A percentile compares a stretch with the other conserved stretches of the same genome.
These are phyloP conservation scores for Pammene aurita DNA, from an alignment of 2,888 invertebrate genomes.

Conservation along the genomic window DNA sequence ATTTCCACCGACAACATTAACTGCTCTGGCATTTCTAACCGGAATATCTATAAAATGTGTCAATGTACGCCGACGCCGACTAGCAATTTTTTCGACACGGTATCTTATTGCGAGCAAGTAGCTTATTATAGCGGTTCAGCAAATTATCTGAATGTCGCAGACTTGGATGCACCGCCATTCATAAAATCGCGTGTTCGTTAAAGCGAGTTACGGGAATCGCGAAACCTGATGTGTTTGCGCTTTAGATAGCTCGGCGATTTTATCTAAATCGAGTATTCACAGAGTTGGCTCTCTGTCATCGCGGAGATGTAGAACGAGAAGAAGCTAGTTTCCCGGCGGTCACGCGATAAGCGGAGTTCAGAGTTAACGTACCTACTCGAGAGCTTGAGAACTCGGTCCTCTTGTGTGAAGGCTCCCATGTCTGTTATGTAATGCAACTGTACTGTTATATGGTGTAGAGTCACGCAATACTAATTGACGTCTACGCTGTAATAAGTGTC, in stretches of 20 bases:
- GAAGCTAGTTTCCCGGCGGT: slow-evolving; percentile 24
- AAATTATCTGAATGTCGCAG: slow-evolving; percentile 45
- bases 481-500: slow-evolving; percentile 42
- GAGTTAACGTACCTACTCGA: slow-evolving; percentile 29
- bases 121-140: slow-evolving; percentile 39
- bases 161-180: slow-evolving; percentile 58
- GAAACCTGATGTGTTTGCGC: slow-evolving; percentile 51
- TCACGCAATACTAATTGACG: slow-evolving; percentile 72
- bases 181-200: slow-evolving; percentile 60
- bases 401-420: slow-evolving; percentile 71
- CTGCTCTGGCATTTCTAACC: slow-evolving; percentile 22
- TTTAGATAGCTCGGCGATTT: slow-evolving; percentile 26
- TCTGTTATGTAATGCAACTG: slow-evolving; percentile 69
- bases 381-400: slow-evolving; percentile 64
- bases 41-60: slow-evolving; percentile 21
- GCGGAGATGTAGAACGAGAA: slow-evolving; percentile 16
- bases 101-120: slow-evolving; percentile 23
- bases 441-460: slow-evolving; percentile 73
- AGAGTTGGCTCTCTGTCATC: slow-evolving; percentile 29
- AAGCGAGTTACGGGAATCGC: slow-evolving; percentile 66
- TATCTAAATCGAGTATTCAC: slow-evolving; percentile 30
- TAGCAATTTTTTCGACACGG: slow-evolving; percentile 36
- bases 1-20: slow-evolving; percentile 19
- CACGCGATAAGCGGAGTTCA: slow-evolving; percentile 28
- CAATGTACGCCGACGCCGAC: slow-evolving; percentile 7